Base-by-base conservation (phyloP, 2,113 vertebrate species). In the Pseudois nayaur region DNA sequence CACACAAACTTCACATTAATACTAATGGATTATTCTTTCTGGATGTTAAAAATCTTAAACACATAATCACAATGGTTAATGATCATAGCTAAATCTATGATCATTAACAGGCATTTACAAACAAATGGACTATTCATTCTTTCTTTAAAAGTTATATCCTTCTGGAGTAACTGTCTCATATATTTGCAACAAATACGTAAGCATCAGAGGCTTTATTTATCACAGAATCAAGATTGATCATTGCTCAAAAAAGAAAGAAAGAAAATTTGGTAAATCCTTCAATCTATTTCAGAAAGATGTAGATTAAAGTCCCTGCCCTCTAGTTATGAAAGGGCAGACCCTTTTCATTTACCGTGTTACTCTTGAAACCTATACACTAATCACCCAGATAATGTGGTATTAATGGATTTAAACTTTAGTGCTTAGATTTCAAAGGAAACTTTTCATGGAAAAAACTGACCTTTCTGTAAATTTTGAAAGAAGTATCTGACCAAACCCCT, bases 381-480 rank as follows among this genome's bases (percentile, higher is more conserved):
- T 57, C 78, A 91, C 16, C 10, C 67, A 94, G 36, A 78, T 71
- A 23, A 43, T 59, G 71, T 2, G 9, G 29, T 87, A 43, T 59
- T 90, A 40, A 52, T 25, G 9, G 31, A 90, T 76, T 91, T 90
- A 95, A 95, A 79, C 5, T 19, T 48, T 89, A 21, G 31, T 74
- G 95, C 87, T 94, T 95, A 79, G 74, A 91, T 94, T 92, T 93
- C 21, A 55, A 74, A 87, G 54, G 25, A 79, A 95, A 82, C 74
- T 25, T 92, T 81, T 55, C 21, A 57, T 25, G 29, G n/a, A 36
- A 82, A n/a, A 95, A 89, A 48, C 0, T 25, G n/a, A 87, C 62
- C 60, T 85, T 76, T 89, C 27, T 14, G 3, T 76, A 59, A 86
- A 92, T 89, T 97, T 97, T 50, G 59, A 96, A 96, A 87, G 25